Percentiles rank a stretch among this genome's conserved stretches.
Conservation (phyloP, 2,888 invertebrate species). For the Temnothorax ravouxi region DNA sequence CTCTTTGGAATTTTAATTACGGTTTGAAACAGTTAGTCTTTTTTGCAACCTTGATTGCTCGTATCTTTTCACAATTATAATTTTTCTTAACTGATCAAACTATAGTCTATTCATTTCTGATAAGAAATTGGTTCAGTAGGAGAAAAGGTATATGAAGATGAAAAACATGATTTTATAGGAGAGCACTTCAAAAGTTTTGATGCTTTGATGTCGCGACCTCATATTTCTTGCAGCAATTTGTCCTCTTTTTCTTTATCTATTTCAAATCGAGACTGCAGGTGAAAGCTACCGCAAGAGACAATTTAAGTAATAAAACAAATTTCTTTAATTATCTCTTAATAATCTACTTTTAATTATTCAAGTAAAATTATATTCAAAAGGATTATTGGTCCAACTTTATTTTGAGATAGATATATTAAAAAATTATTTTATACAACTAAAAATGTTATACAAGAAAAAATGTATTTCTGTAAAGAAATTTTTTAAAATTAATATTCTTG, state of each 20-base stretch:
- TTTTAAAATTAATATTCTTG: background rate
- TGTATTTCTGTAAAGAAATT: background rate
- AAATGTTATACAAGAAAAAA: background rate
- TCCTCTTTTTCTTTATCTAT: background rate
- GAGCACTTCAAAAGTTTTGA: background rate
- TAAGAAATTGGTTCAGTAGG: background rate
- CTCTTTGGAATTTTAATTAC: background rate
- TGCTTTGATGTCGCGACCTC: background rate
- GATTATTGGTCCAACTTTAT: background rate
- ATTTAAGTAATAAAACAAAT: background rate
- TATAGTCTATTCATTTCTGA: background rate
- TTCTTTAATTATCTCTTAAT: background rate
- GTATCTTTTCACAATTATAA: background rate
- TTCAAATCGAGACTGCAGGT: background rate
- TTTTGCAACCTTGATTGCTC: background rate
- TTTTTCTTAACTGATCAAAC: background rate
- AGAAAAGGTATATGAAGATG: background rate
- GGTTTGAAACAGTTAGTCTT: background rate
- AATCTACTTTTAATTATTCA: background rate
- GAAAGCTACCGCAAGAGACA: background rate
- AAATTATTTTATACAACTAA: background rate
- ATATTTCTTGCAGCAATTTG: background rate
- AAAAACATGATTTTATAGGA: background rate
- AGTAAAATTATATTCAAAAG: background rate
- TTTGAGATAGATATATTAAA: background rate